Percentiles rank a stretch among this genome's conserved stretches.
phyloP scores from a whole-genome alignment of 2,113 vertebrate genomes.

The Syngnathus scovelli region DNA sequence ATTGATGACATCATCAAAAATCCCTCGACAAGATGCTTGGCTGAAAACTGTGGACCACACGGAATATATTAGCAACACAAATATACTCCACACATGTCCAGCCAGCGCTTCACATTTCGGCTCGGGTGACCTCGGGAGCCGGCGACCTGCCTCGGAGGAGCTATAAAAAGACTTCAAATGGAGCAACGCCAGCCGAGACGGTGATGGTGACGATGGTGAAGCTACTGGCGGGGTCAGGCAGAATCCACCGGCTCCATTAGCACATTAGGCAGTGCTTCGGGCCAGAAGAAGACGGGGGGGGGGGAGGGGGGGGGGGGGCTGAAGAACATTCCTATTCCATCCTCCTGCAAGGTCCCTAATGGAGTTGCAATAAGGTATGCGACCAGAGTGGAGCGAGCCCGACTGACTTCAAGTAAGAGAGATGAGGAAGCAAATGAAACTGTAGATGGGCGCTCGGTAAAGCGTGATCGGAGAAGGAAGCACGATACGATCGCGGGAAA shows the following conservation, averaged over 20 bases:
- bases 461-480: conserved; percentile 33
- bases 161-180: conserved; percentile 9
- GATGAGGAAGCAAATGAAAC: conserved; percentile 55
- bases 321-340: conserved; percentile 54
- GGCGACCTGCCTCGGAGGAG: not conserved
- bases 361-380: conserved; percentile 43
- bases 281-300: conserved; percentile 37
- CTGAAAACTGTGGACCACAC: too few relatives aligned
- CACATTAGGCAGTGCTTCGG: conserved; percentile 54
- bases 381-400: not conserved
- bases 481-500: conserved; percentile 14
- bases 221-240: conserved; percentile 42
- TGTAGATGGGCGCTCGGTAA: conserved; percentile 37
- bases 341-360: conserved; percentile 46
- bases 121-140: not conserved
- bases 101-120: not conserved
- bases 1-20: too few relatives aligned
- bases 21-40: too few relatives aligned
- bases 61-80: not conserved
- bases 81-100: not conserved
- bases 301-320: conserved; percentile 40
- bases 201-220: conserved; percentile 17
- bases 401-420: conserved; percentile 40
- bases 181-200: conserved; percentile 6
- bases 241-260: conserved; percentile 65